Percentiles rank a stretch among this genome's conserved stretches.
Conservation (phyloP, 2,797 vertebrate species). For the Coregonus sp. region DNA sequence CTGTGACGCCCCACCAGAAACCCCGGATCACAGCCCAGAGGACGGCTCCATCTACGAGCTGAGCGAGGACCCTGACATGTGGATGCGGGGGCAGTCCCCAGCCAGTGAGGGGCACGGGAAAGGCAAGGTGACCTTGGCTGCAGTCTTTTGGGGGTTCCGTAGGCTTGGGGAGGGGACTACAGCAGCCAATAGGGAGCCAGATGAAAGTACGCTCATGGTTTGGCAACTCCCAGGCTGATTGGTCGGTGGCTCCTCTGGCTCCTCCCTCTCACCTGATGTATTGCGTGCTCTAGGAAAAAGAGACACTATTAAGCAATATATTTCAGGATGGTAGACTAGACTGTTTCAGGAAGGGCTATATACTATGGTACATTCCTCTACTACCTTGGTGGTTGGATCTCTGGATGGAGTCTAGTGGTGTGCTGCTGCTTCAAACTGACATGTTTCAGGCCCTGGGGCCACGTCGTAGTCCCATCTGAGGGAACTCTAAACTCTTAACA, state of each 20-base stretch:
- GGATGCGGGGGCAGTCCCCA: constrained; percentile 77
- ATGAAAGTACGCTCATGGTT: constrained; percentile 83
- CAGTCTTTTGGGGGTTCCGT: constrained; percentile 78
- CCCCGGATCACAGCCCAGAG: constrained; percentile 80
- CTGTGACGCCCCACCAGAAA: background rate
- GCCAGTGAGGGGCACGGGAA: constrained; percentile 53
- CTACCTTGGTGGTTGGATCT: background rate
- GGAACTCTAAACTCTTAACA: constrained; percentile 3
- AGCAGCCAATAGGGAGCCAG: constrained; percentile 42
- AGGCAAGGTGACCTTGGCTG: constrained; percentile 82
- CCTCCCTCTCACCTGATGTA: too few relatives aligned
- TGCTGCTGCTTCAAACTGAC: background rate
- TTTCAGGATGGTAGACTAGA: background rate
- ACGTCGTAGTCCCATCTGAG: background rate
- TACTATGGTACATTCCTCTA: background rate
- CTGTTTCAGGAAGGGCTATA: background rate
- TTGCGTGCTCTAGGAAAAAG: too few relatives aligned
- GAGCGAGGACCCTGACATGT: constrained; percentile 85
- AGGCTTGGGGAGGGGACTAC: constrained; percentile 58
- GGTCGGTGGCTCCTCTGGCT: too few relatives aligned
- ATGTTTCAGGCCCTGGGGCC: constrained; percentile 1
- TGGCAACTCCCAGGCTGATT: constrained; percentile 82
- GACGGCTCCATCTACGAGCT: constrained; percentile 90
- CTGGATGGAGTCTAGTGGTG: background rate
- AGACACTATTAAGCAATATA: background rate